Conservation (phyloP, 1,140 invertebrate species). For the Drosophila funebris region DNA sequence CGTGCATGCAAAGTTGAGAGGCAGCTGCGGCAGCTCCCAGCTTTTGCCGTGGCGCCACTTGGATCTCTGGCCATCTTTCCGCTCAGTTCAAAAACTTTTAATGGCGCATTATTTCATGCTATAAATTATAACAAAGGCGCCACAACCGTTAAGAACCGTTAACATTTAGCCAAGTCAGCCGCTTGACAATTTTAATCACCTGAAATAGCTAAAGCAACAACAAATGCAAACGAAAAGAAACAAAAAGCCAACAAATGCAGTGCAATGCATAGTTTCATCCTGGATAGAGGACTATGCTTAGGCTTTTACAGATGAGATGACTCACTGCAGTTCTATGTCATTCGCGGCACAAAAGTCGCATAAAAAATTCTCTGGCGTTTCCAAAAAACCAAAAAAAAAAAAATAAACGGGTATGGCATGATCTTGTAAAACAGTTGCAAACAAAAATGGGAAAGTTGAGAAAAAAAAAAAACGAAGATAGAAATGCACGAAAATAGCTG, state of each 20-base stretch:
- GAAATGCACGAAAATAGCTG: slow-evolving; percentile 46
- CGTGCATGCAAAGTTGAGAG: slow-evolving; percentile 74
- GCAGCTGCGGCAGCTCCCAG: slow-evolving; percentile 54
- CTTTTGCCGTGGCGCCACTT: slow-evolving; percentile 39
- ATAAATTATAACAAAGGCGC: slow-evolving; percentile 73
- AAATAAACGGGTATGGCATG: slow-evolving; percentile 45
- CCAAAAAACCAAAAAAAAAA: neutral
- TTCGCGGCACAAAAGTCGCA: slow-evolving; percentile 1
- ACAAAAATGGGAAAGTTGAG: neutral
- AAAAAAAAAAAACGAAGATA: slow-evolving; percentile 25
- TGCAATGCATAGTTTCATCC: slow-evolving; percentile 10
- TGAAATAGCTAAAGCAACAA: slow-evolving; percentile 32
- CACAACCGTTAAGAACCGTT: slow-evolving; percentile 64
- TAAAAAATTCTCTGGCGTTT: slow-evolving; percentile 3
- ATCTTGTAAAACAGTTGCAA: slow-evolving; percentile 48
- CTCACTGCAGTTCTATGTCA: neutral
- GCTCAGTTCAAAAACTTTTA: slow-evolving; percentile 63
- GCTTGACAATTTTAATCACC: slow-evolving; percentile 59
- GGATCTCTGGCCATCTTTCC: slow-evolving; percentile 10
- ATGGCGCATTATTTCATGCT: slow-evolving; percentile 76
- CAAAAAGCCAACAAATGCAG: slow-evolving; percentile 6
- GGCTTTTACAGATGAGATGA: slow-evolving; percentile 6
- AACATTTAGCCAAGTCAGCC: slow-evolving; percentile 68
- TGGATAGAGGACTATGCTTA: neutral
- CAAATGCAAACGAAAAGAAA: too few relatives aligned